These are phyloP conservation scores for Aspiorhynchus laticeps DNA, from an alignment of 2,113 vertebrate species.

Conservation along the genomic window DNA sequence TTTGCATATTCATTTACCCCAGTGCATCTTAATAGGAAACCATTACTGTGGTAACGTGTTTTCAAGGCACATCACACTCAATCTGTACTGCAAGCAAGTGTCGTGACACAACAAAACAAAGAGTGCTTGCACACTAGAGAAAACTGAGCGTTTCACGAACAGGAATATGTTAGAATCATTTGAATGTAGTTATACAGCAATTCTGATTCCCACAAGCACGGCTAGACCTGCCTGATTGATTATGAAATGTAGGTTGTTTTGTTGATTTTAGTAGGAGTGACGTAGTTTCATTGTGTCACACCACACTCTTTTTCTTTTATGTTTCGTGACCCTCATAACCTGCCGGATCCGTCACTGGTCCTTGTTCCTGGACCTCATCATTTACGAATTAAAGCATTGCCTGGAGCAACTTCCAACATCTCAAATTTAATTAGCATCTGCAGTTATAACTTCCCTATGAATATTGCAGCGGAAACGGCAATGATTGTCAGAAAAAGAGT, in stretches of 20 bases:
- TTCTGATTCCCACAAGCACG: background rate
- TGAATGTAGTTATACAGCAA: background rate
- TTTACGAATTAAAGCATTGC: background rate
- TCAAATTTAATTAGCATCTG: conserved; percentile 9
- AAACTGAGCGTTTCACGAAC: background rate
- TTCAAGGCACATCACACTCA: background rate
- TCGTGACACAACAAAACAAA: conserved; percentile 6
- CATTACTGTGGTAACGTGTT: background rate
- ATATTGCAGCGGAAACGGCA: background rate
- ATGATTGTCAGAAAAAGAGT: background rate
- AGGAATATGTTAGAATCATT: background rate
- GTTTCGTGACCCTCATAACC: background rate
- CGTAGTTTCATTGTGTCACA: background rate
- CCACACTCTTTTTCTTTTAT: background rate
- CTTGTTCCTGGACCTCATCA: background rate
- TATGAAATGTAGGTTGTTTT: background rate
- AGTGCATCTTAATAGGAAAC: background rate
- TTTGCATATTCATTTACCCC: conserved; percentile 7
- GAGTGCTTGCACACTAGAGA: background rate
- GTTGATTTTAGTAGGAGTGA: background rate
- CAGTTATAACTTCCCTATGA: background rate
- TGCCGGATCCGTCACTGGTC: too few species aligned
- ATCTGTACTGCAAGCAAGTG: background rate
- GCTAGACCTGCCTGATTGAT: background rate
- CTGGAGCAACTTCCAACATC: background rate